A percentile compares a stretch with the other conserved stretches of the same genome.
Conservation (phyloP, 2,888 invertebrate species). For the Apocheima hispidaria region DNA sequence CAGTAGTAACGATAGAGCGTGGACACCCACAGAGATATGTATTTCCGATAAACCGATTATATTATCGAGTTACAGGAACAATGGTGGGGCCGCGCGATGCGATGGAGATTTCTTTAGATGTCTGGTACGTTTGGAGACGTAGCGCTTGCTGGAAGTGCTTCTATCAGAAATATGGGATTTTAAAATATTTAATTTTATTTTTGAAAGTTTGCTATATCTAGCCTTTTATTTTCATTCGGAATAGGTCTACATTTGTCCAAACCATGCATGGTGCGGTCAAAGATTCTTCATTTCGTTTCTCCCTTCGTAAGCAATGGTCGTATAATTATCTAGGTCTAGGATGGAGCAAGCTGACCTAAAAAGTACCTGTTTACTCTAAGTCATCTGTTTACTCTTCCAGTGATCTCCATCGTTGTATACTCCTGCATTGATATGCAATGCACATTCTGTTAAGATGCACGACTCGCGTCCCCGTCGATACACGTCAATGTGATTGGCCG, state of each 20-base stretch:
- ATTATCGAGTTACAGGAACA: constrained; percentile 79
- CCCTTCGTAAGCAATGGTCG: neutral
- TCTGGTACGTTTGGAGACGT: constrained; percentile 33
- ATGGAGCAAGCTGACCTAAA: too few relatives aligned
- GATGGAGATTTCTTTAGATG: constrained; percentile 49
- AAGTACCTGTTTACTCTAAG: too few relatives aligned
- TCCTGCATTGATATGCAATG: constrained; percentile 62
- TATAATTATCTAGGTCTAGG: too few relatives aligned
- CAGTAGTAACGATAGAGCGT: constrained; percentile 48
- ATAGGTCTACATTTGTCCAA: too few relatives aligned
- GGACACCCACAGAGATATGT: constrained; percentile 64
- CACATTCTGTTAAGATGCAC: constrained; percentile 49
- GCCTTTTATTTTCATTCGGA: too few relatives aligned
- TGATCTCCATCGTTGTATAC: constrained; percentile 3
- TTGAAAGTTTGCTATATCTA: neutral
- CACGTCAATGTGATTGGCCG: constrained; percentile 50
- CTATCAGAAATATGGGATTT: neutral
- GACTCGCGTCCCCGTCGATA: constrained; percentile 58
- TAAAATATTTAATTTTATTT: neutral
- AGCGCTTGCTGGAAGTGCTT: neutral
- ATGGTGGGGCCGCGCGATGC: constrained; percentile 65
- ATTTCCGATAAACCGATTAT: constrained; percentile 77
- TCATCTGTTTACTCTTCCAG: too few relatives aligned
- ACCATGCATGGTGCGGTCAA: too few relatives aligned
- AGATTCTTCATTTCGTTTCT: too few relatives aligned